These are phyloP conservation scores for Malurus cyaneus DNA, from an alignment of 2,113 vertebrate genomes.

Conservation along the genomic window DNA sequence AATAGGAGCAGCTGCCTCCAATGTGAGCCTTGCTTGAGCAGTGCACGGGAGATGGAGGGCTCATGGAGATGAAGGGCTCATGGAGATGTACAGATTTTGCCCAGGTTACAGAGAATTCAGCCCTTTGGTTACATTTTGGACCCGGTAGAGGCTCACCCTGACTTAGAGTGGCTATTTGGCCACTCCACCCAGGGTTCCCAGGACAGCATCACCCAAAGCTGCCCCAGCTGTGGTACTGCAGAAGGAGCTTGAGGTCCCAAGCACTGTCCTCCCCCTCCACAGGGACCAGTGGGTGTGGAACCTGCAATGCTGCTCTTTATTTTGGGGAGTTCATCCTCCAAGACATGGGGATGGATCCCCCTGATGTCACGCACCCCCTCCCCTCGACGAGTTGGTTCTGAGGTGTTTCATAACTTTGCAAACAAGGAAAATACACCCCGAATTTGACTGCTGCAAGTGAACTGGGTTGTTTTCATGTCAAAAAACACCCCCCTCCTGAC, in stretches of 20 bases:
- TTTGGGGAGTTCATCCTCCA: neutral
- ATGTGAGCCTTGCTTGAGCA: neutral
- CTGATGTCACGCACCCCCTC: neutral
- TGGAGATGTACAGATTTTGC: neutral
- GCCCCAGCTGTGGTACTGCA: neutral
- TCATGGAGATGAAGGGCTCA: neutral
- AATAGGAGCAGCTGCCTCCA: neutral
- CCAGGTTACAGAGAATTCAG: neutral
- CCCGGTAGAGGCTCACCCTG: neutral
- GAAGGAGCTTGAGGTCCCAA: neutral
- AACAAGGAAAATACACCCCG: neutral
- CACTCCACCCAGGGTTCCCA: neutral
- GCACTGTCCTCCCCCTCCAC: neutral
- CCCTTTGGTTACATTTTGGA: neutral
- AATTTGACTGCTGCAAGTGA: neutral
- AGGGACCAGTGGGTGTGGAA: rapidly evolving
- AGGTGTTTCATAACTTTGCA: neutral
- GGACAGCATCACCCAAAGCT: neutral
- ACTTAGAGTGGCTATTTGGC: neutral
- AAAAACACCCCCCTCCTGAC: neutral
- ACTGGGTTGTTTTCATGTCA: neutral
- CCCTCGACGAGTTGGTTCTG: neutral
- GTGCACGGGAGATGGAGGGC: neutral
- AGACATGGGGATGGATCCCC: neutral
- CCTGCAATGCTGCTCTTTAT: rapidly evolving